Percentiles rank a stretch among this genome's conserved stretches.
phyloP scores from a whole-genome alignment of 2,797 vertebrate species.

The Cottoperca gobio region DNA sequence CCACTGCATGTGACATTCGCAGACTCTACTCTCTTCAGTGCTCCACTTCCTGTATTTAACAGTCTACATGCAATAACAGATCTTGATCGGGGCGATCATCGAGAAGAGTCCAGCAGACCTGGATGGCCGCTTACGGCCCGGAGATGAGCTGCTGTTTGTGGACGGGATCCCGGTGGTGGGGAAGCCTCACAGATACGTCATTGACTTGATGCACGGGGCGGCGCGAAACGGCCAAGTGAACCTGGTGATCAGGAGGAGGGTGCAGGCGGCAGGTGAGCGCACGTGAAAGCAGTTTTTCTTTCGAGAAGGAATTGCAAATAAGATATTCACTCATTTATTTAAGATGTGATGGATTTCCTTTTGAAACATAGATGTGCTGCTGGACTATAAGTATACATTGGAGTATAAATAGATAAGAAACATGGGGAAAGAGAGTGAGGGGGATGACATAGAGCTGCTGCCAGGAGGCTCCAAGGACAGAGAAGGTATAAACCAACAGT shows the following conservation, averaged over 20 bases:
- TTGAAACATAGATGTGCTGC: not conserved
- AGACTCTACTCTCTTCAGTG: not conserved
- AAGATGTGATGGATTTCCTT: not conserved
- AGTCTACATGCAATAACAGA: slow-evolving; percentile 78
- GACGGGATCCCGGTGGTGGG: slow-evolving; percentile 95
- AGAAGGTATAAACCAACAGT: no score
- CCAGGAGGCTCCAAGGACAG: not conserved
- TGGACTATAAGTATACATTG: no score
- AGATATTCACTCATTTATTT: no score
- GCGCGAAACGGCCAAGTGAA: slow-evolving; percentile 96
- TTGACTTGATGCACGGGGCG: slow-evolving; percentile 97
- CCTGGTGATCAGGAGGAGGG: slow-evolving; percentile 94
- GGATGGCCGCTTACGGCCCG: slow-evolving; percentile 95
- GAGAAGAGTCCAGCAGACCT: slow-evolving; percentile 97
- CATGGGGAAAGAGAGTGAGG: not conserved
- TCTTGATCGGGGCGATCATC: slow-evolving; percentile 97
- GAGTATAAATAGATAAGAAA: not conserved
- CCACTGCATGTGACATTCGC: slow-evolving; percentile 37
- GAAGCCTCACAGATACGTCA: slow-evolving; percentile 98
- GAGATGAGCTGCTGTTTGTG: slow-evolving; percentile 95
- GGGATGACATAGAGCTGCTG: no score
- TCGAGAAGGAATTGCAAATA: no score
- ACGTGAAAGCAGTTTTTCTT: not conserved
- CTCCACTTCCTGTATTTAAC: slow-evolving; percentile 10
- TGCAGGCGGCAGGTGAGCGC: slow-evolving; percentile 87